Percentiles rank a stretch among this genome's conserved stretches.
Conservation (phyloP, 2,888 invertebrate species). For the Reticulitermes lucifugus region DNA sequence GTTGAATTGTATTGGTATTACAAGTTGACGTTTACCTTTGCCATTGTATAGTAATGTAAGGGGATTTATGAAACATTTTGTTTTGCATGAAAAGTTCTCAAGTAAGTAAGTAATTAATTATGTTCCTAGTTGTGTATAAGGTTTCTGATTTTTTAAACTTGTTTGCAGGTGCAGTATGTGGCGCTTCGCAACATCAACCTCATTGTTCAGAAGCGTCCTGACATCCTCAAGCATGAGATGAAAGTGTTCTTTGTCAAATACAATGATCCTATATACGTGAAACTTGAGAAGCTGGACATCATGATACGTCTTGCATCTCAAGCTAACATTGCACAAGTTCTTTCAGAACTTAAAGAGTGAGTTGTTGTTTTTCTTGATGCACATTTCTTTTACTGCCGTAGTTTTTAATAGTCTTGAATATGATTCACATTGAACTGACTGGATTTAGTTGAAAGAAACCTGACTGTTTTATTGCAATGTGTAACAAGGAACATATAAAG, state of each 20-base stretch:
- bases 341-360: slow-evolving; percentile 96
- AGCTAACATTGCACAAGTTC: slow-evolving; percentile 96
- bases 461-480: too few species aligned
- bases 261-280: slow-evolving; percentile 99
- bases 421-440: too few species aligned
- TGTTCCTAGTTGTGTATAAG: not conserved
- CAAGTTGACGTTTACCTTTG: too few species aligned
- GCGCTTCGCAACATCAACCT: slow-evolving; percentile 98
- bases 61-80: too few species aligned
- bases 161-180: slow-evolving; percentile 92
- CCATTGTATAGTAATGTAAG: too few species aligned
- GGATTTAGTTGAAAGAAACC: too few species aligned
- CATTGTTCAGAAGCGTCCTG: slow-evolving; percentile 98
- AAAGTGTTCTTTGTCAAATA: slow-evolving; percentile 99
- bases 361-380: slow-evolving; percentile 20
- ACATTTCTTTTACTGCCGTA: too few species aligned
- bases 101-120: too few species aligned
- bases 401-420: too few species aligned
- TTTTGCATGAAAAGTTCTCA: too few species aligned
- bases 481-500: too few species aligned
- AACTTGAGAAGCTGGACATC: slow-evolving; percentile 97
- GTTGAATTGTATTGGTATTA: too few species aligned
- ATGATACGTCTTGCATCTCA: slow-evolving; percentile 99
- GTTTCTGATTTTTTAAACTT: slow-evolving; percentile 7
- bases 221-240: slow-evolving; percentile 99